Evolutionary conservation across 2,888 invertebrate species (phyloP).

Genomic region (Dasypogon diadema): DNA sequence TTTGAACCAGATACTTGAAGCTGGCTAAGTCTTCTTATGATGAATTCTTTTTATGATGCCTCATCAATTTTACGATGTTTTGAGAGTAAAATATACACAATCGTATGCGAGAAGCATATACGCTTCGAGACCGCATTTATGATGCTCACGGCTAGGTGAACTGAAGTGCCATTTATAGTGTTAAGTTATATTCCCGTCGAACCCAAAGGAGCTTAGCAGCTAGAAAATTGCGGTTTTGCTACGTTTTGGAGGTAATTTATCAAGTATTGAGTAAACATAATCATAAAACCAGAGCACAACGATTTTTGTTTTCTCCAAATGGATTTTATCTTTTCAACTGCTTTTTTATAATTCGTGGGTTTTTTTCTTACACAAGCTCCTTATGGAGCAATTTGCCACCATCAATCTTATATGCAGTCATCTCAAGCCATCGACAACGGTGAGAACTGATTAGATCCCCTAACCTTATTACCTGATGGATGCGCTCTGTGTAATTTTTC

Average conservation of each 20-base stretch:
- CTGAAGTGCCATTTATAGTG: neutral
- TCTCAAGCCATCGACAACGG: neutral
- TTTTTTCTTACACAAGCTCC: neutral
- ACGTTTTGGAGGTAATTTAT: conserved; percentile 53
- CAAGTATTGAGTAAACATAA: conserved; percentile 59
- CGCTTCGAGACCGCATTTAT: neutral
- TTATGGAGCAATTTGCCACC: neutral
- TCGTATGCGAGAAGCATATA: conserved; percentile 10
- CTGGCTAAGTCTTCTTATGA: conserved; percentile 12
- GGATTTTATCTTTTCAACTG: neutral
- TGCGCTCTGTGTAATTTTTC: neutral
- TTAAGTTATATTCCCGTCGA: neutral
- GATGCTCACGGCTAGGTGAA: neutral
- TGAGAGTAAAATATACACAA: conserved; percentile 24
- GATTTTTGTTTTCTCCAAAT: conserved; percentile 55
- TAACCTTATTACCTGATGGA: conserved; percentile 3
- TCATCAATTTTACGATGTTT: conserved; percentile 41
- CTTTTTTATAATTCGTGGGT: neutral
- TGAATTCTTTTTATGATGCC: conserved; percentile 39
- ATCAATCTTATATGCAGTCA: conserved; percentile 11
- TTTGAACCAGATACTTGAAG: neutral
- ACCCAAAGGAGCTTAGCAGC: neutral
- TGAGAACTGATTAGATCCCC: neutral
- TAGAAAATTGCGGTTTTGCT: neutral
- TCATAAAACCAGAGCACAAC: conserved; percentile 58